Evolutionary conservation across 2,888 invertebrate species (phyloP).

Genomic region (Graphium colonna): DNA sequence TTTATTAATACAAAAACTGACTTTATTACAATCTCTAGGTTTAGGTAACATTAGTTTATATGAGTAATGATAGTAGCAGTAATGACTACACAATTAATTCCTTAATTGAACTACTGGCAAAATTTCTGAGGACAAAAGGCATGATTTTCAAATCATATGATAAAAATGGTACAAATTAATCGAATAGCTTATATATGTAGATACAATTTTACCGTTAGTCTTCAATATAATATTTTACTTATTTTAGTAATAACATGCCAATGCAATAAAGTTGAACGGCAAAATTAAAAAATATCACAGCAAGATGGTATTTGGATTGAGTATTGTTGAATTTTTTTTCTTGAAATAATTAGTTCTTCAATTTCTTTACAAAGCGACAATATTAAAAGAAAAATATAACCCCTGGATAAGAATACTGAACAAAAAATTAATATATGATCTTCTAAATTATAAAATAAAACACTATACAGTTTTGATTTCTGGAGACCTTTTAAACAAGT

Average conservation of each 20-base stretch:
- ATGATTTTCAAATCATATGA: not conserved
- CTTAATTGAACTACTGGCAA: constrained; percentile 34
- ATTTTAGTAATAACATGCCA: not conserved
- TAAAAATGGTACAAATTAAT: not conserved
- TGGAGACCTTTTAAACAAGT: too few relatives aligned
- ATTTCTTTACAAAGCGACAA: not conserved
- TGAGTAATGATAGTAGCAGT: constrained; percentile 30
- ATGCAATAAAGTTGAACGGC: constrained; percentile 5
- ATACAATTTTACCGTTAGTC: not conserved
- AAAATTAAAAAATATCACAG: constrained; percentile 17
- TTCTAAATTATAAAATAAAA: too few relatives aligned
- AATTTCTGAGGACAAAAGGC: constrained; percentile 6
- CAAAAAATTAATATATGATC: too few relatives aligned
- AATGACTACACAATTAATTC: constrained; percentile 25
- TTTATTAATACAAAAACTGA: constrained; percentile 59
- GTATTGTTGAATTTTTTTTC: not conserved
- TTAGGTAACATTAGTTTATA: constrained; percentile 54
- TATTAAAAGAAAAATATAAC: too few relatives aligned
- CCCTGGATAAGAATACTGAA: too few relatives aligned
- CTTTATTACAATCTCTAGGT: constrained; percentile 35
- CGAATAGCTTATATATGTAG: not conserved
- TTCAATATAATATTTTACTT: not conserved
- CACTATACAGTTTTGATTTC: too few relatives aligned
- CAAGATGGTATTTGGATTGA: constrained; percentile 9
- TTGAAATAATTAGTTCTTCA: not conserved